Evolutionary conservation across 2,797 vertebrate genomes (phyloP).

Genomic region (Gallinago solitaria): DNA sequence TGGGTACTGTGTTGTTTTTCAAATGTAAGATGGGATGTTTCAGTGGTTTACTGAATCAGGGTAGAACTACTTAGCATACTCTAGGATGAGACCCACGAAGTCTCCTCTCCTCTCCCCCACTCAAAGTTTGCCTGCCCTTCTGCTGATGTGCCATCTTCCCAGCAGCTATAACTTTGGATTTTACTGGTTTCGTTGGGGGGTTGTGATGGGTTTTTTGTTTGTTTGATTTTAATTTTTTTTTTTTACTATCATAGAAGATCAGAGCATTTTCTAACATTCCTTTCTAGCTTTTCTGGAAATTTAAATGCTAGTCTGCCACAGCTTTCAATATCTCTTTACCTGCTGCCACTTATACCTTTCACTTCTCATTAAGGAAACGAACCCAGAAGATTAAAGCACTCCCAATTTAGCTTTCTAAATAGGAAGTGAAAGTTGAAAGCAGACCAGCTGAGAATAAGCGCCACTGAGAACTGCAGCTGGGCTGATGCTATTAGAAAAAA

Average conservation of each 20-base stretch:
- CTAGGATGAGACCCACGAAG: neutral
- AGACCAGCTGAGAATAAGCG: conserved; percentile 66
- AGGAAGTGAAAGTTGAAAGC: conserved; percentile 67
- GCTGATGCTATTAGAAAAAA: conserved; percentile 48
- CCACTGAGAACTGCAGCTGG: conserved; percentile 62
- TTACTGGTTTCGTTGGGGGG: neutral
- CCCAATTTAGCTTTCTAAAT: conserved; percentile 64
- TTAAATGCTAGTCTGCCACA: neutral
- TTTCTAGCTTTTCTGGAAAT: neutral
- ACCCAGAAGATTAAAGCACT: conserved; percentile 59
- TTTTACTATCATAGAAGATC: neutral
- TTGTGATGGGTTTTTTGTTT: no score
- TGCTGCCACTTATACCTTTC: conserved; percentile 62
- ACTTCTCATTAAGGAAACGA: conserved; percentile 61
- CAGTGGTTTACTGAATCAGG: neutral
- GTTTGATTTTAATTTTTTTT: neutral
- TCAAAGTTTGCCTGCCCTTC: neutral
- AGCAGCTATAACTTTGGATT: neutral
- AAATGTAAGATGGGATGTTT: neutral
- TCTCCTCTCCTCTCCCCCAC: neutral
- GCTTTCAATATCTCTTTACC: conserved; percentile 49
- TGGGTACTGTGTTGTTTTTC: neutral
- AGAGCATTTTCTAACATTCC: no score
- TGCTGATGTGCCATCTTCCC: neutral
- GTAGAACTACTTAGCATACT: neutral